These are phyloP conservation scores for Ctenochaetus hawaiiensis DNA, from an alignment of 2,797 vertebrate genomes.

Conservation along the genomic window DNA sequence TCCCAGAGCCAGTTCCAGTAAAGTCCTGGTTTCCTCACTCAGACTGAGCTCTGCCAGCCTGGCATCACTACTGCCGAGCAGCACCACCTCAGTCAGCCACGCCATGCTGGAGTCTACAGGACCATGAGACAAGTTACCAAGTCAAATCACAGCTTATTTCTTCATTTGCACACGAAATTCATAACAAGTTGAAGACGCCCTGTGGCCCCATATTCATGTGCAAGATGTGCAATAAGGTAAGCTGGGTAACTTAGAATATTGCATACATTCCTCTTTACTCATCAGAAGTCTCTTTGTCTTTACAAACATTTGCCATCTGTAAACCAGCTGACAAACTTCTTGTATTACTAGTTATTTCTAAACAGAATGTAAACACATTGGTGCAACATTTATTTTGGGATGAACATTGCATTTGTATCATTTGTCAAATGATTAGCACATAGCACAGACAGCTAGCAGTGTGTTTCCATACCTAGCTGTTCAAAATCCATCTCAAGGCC, in stretches of 20 bases:
- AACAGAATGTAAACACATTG: neutral
- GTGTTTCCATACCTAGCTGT: slow-evolving; percentile 82
- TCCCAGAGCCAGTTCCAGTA: slow-evolving; percentile 86
- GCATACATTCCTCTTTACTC: neutral
- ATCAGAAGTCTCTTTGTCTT: neutral
- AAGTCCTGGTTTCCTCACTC: slow-evolving; percentile 80
- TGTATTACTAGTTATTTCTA: neutral
- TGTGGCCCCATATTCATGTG: too few relatives aligned
- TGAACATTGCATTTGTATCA: neutral
- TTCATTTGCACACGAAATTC: neutral
- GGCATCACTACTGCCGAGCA: slow-evolving; percentile 81
- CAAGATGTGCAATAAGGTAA: too few relatives aligned
- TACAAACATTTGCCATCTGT: neutral
- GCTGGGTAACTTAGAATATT: too few relatives aligned
- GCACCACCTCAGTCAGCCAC: slow-evolving; percentile 84
- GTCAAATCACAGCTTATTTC: neutral
- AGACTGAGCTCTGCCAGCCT: slow-evolving; percentile 80
- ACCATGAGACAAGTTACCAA: neutral
- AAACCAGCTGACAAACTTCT: neutral
- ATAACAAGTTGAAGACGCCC: neutral
- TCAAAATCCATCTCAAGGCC: slow-evolving; percentile 88
- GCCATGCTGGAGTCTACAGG: slow-evolving; percentile 78
- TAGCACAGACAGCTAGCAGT: neutral
- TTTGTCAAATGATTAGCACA: slow-evolving; percentile 14
- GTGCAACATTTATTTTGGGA: slow-evolving; percentile 14